Conservation (phyloP, 2,888 invertebrate genomes). For the Charanyca ferruginea region DNA sequence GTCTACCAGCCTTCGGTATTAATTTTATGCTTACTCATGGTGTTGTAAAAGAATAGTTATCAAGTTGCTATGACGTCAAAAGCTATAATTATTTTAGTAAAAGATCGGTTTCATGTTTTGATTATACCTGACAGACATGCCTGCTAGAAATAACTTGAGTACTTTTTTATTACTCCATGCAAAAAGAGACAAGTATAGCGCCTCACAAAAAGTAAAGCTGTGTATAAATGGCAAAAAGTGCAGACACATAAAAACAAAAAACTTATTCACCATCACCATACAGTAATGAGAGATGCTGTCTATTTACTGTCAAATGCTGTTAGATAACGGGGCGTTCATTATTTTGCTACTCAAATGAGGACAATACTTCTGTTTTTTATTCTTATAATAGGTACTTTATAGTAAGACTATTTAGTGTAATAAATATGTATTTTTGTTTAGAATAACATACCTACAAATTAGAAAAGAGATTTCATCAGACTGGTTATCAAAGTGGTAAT, state of each 20-base stretch:
- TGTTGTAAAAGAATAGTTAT: conserved; percentile 17
- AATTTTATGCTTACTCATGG: conserved; percentile 39
- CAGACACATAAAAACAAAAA: background rate
- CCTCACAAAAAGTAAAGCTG: conserved; percentile 23
- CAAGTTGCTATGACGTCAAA: conserved; percentile 35
- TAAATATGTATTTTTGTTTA: background rate
- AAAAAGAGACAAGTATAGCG: conserved; percentile 6
- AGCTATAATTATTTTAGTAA: conserved; percentile 7
- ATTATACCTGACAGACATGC: background rate
- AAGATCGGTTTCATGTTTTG: conserved; percentile 5
- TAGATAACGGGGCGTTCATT: conserved; percentile 18
- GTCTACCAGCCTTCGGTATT: conserved; percentile 20
- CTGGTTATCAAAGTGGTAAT: too few relatives aligned
- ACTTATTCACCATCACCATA: background rate
- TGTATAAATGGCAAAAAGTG: too few relatives aligned
- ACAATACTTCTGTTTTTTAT: conserved; percentile 2
- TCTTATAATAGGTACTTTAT: background rate
- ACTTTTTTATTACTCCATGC: conserved; percentile 13
- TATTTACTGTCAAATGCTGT: conserved; percentile 8
- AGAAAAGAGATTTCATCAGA: too few relatives aligned
- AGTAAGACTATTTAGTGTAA: background rate
- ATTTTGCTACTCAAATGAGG: conserved; percentile 10
- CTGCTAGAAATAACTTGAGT: conserved; percentile 4
- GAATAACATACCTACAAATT: too few relatives aligned
- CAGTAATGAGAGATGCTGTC: conserved; percentile 5